A percentile compares a stretch with the other conserved stretches of the same genome.
Conservation (phyloP, 2,888 invertebrate genomes). For the Matsumyia berberina region DNA sequence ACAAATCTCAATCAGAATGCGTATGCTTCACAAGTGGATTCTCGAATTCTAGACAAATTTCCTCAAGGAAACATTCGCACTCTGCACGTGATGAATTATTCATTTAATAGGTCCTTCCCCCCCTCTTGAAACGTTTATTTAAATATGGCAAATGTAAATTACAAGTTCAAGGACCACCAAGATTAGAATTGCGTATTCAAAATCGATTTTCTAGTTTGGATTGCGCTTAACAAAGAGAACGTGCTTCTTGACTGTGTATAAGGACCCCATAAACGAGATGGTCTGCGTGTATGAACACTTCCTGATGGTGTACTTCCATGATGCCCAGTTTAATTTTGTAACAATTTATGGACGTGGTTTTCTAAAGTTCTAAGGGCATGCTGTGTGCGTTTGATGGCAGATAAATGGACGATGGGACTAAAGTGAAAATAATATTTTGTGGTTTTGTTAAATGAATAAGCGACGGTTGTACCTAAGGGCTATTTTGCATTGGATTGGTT, state of each 20-base stretch:
- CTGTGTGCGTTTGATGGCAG: too few relatives aligned
- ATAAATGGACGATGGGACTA: too few relatives aligned
- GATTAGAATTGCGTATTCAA: not conserved
- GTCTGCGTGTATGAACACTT: too few relatives aligned
- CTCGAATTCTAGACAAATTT: not conserved
- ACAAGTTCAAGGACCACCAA: not conserved
- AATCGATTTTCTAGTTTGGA: constrained; percentile 13
- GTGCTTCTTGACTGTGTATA: not conserved
- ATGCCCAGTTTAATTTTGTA: too few relatives aligned
- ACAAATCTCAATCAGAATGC: not conserved
- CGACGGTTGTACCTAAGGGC: too few relatives aligned
- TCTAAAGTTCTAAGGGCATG: too few relatives aligned
- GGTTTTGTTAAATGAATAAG: too few relatives aligned
- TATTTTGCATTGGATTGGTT: too few relatives aligned
- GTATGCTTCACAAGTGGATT: not conserved
- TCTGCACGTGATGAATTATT: not conserved
- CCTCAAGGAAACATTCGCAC: not conserved
- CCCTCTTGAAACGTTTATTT: not conserved
- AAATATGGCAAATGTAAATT: not conserved
- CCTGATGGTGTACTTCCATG: too few relatives aligned
- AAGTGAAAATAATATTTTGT: too few relatives aligned
- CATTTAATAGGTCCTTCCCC: not conserved
- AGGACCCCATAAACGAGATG: not conserved
- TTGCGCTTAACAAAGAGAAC: not conserved
- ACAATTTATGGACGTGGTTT: too few relatives aligned